Evolutionary conservation across 2,888 invertebrate genomes (phyloP), one percentile per base, ranked within the genome.

Genomic region (Troilus luridus): DNA sequence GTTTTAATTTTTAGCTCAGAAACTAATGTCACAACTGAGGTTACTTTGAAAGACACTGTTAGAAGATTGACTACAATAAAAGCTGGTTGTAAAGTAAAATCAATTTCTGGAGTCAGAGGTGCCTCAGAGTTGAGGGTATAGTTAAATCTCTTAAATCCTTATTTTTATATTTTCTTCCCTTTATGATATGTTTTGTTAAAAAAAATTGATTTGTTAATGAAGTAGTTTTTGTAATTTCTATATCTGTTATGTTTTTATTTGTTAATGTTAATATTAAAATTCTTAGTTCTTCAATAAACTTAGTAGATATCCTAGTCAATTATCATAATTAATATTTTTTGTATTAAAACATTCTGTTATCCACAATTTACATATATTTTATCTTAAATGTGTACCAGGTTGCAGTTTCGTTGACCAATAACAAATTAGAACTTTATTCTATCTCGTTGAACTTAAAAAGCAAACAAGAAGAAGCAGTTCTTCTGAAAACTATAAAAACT

Each of bases 41-140:
- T 96, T 10, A 96, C 96, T 27, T 94, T 98, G 7, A 95, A 95
- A 0, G 98, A 98, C 93, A 96, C 97, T 94, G 96, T 98, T 0
- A 95, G 95, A 93, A 95, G 97, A 62, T 94, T 98, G 24, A 95
- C 96, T 0, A 95, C 95, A 9, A 95, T 98, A 9, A 97, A 96
- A 94, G 94, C 96, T 24, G 54, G 93, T 88, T 93, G 93, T 19
- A 94, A 94, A 93, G 94, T 95, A 0, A 98, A 97, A 94, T 96
- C 96, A 0, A 94, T 96, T 0, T 96, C 97, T 93, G 93, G 97
- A 6, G 94, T 97, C 60, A 94, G 97, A 91, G 97, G 98, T 3
- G 96, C 95, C 91, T 96, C 96, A 6, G 97, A 97, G 94, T 94
- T 97, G 9, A 95, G 97, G 93, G 94, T 95, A 93, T 59, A 77